These are phyloP conservation scores for Istiophorus platypterus DNA, from an alignment of 2,113 vertebrate species.

Conservation along the genomic window DNA sequence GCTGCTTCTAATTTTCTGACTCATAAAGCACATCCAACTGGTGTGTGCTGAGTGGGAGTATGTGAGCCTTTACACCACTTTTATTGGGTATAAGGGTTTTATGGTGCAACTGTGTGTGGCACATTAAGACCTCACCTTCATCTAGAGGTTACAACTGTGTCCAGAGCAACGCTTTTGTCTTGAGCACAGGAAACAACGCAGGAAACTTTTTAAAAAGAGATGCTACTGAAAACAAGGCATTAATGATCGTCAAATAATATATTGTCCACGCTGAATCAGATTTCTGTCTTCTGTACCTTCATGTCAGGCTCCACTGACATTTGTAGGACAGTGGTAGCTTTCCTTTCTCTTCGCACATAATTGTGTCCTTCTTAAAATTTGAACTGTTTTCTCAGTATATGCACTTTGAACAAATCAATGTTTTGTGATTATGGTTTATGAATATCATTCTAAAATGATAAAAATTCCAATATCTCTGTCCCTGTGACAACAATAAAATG, in stretches of 20 bases:
- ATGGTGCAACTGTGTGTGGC: conserved; percentile 42
- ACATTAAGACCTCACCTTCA: conserved; percentile 34
- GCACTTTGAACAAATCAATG: background rate
- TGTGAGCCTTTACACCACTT: conserved; percentile 59
- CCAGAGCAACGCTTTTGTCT: background rate
- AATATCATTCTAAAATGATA: background rate
- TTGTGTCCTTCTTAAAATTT: background rate
- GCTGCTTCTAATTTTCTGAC: conserved; percentile 72
- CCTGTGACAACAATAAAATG: background rate
- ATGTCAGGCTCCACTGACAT: background rate
- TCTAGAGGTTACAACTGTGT: conserved; percentile 44
- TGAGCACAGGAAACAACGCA: background rate
- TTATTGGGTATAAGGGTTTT: conserved; percentile 59
- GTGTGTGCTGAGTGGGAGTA: conserved; percentile 42
- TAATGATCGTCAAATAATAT: background rate
- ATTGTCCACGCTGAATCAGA: background rate
- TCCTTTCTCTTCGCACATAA: background rate
- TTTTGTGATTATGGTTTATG: background rate
- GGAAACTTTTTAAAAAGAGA: background rate
- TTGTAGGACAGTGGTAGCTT: background rate
- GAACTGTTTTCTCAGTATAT: background rate
- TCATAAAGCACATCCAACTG: conserved; percentile 68
- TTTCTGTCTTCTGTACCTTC: background rate
- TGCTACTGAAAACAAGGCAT: conserved; percentile 5
- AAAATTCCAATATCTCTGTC: background rate